Conservation (phyloP, 2,113 vertebrate species). For the Pimephales promelas region DNA sequence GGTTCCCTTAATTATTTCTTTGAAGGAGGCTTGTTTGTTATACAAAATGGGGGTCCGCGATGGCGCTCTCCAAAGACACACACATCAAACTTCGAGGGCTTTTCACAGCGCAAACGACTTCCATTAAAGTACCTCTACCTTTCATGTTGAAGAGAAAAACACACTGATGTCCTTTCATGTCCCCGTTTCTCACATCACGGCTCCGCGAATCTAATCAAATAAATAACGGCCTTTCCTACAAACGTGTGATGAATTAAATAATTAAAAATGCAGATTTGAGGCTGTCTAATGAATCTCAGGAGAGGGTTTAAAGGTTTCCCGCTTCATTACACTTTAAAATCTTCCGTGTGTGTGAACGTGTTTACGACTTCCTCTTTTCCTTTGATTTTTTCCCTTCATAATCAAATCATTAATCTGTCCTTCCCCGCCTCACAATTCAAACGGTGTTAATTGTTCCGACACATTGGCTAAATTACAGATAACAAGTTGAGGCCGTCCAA, state of each 20-base stretch:
- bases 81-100: conserved; percentile 61
- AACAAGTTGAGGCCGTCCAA: conserved; percentile 67
- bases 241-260: conserved; percentile 75
- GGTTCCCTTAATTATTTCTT: conserved; percentile 92
- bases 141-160: conserved; percentile 51
- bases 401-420: conserved; percentile 80
- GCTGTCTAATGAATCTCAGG: conserved; percentile 76
- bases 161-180: conserved; percentile 45
- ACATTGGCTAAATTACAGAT: conserved; percentile 75
- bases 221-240: conserved; percentile 68
- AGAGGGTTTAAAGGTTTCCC: conserved; percentile 67
- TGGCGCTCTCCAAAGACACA: conserved; percentile 59
- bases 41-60: conserved; percentile 71
- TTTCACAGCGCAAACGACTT: conserved; percentile 58
- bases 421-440: conserved; percentile 73
- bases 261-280: conserved; percentile 80
- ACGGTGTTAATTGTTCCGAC: conserved; percentile 67
- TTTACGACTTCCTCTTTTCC: conserved; percentile 74
- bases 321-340: conserved; percentile 81
- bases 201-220: conserved; percentile 67
- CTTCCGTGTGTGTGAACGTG: conserved; percentile 70
- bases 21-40: conserved; percentile 92
- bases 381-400: conserved; percentile 72
- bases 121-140: conserved; percentile 62
- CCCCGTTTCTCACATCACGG: conserved; percentile 50